phyloP scores from a whole-genome alignment of 1,140 invertebrate genomes.

The Lerema accius region DNA sequence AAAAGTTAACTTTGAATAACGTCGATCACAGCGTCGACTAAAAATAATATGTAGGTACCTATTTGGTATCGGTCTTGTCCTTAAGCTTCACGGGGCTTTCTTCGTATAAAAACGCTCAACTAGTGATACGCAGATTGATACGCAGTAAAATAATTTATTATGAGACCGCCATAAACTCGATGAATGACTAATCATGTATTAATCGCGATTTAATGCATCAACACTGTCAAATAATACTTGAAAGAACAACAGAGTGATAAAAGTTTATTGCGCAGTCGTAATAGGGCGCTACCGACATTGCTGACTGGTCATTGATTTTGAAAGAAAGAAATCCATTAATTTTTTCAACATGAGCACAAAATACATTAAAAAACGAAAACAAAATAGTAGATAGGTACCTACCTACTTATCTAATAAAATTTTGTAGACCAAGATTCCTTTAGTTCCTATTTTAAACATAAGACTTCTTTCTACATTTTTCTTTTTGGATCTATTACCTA shows the following conservation, averaged over 20 bases:
- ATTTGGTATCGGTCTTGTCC: neutral
- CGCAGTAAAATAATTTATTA: conserved; percentile 75
- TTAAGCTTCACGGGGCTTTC: neutral
- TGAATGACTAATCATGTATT: conserved; percentile 75
- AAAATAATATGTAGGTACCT: neutral
- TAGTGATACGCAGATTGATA: conserved; percentile 76
- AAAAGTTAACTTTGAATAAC: too few species aligned
- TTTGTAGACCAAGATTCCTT: too few species aligned
- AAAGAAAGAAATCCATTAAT: too few species aligned
- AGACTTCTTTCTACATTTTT: too few species aligned
- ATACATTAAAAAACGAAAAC: too few species aligned
- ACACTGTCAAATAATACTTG: conserved; percentile 75
- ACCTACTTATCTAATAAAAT: too few species aligned
- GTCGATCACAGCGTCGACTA: neutral
- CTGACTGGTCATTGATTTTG: neutral
- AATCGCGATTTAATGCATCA: conserved; percentile 76
- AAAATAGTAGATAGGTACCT: too few species aligned
- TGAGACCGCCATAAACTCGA: conserved; percentile 65
- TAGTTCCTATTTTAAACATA: too few species aligned
- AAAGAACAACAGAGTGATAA: conserved; percentile 66
- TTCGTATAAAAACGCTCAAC: neutral
- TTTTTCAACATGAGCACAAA: too few species aligned
- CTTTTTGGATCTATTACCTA: too few species aligned
- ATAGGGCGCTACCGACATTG: conserved; percentile 9
- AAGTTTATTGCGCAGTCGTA: conserved; percentile 59